Evolutionary conservation across 2,888 invertebrate genomes (phyloP).

Genomic region (Syrista parreyssii): DNA sequence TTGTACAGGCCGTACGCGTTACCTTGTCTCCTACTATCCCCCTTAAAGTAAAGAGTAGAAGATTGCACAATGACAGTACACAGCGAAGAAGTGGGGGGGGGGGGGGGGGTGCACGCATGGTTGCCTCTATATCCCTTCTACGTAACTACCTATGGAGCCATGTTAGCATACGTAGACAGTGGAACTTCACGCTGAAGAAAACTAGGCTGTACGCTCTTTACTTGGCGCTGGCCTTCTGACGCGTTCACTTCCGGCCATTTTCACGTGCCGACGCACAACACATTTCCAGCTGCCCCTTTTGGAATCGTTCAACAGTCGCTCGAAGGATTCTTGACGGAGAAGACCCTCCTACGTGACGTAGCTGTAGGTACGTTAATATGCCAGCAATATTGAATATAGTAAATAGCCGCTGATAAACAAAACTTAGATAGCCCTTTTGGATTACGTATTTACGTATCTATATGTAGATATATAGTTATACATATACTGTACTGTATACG

Average conservation of each 20-base stretch:
- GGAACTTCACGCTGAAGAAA: constrained; percentile 10
- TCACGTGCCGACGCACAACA: constrained; percentile 1
- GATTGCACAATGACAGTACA: not conserved
- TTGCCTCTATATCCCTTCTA: not conserved
- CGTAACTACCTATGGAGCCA: not conserved
- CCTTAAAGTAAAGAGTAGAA: not conserved
- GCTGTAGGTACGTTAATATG: not conserved
- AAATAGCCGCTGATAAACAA: not conserved
- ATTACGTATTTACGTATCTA: not conserved
- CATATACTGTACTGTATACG: not conserved
- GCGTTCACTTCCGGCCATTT: constrained; percentile 20
- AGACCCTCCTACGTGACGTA: not conserved
- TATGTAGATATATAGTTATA: not conserved
- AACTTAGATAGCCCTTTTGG: not conserved
- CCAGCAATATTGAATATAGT: not conserved
- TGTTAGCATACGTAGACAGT: not conserved
- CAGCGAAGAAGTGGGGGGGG: constrained; percentile 8
- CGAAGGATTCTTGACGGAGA: not conserved
- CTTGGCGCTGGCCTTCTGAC: constrained; percentile 24
- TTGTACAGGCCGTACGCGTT: not conserved
- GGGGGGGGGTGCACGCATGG: constrained; percentile 12
- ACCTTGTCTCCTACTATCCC: not conserved
- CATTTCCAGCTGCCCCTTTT: constrained; percentile 6
- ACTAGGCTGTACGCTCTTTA: constrained; percentile 19
- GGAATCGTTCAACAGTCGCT: not conserved